Evolutionary conservation across 2,888 invertebrate species (phyloP).

Genomic region (Antheraea yamamai): DNA sequence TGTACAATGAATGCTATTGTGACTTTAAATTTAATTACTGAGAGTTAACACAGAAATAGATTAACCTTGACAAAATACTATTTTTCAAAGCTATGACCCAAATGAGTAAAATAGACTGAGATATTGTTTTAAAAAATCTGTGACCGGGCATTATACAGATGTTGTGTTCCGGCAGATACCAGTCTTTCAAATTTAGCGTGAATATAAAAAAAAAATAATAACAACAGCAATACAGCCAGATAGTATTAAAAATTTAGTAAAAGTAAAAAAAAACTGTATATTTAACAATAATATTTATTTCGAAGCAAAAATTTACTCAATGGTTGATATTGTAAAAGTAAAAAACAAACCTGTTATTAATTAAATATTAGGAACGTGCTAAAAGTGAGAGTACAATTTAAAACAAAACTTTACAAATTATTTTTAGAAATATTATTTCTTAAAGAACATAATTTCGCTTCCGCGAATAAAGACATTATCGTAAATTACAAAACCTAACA

Average conservation of each 20-base stretch:
- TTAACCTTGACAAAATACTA: too few relatives aligned
- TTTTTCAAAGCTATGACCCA: too few relatives aligned
- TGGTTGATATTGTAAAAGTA: slow-evolving; percentile 57
- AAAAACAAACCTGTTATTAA: slow-evolving; percentile 58
- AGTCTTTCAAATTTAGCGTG: too few relatives aligned
- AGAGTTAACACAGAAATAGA: too few relatives aligned
- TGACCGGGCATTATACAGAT: too few relatives aligned
- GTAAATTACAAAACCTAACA: slow-evolving; percentile 37
- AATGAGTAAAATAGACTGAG: too few relatives aligned
- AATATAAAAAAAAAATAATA: too few relatives aligned
- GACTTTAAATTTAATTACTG: too few relatives aligned
- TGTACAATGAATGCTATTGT: too few relatives aligned
- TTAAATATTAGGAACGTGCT: slow-evolving; percentile 57
- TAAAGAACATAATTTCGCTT: background rate
- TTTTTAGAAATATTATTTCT: background rate
- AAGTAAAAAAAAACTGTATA: slow-evolving; percentile 33
- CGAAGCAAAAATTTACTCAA: slow-evolving; percentile 65
- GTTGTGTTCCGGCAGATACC: too few relatives aligned
- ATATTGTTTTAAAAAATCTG: too few relatives aligned
- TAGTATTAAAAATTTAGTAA: background rate
- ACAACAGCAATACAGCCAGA: background rate
- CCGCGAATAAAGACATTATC: slow-evolving; percentile 36
- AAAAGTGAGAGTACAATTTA: slow-evolving; percentile 42
- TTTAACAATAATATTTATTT: slow-evolving; percentile 81
- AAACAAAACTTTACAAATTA: slow-evolving; percentile 28